These are phyloP conservation scores for Drosophila bipectinata DNA, from an alignment of 1,140 invertebrate genomes.

Conservation along the genomic window DNA sequence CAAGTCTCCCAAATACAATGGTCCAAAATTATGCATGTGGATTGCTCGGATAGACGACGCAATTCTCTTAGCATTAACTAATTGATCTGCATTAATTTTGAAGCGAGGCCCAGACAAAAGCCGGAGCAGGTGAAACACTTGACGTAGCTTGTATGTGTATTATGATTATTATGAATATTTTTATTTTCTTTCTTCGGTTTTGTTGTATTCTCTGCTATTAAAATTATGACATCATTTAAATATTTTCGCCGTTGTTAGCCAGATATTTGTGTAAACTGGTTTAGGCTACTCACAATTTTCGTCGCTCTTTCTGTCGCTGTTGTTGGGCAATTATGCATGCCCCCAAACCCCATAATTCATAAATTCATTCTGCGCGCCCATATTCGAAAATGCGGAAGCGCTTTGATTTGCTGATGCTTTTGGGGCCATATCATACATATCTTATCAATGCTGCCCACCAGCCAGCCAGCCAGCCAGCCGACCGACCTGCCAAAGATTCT, in stretches of 20 bases:
- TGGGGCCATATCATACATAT: conserved; percentile 45
- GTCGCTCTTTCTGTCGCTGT: conserved; percentile 25
- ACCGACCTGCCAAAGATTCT: conserved; percentile 17
- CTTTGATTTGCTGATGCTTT: conserved; percentile 58
- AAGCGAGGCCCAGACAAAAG: conserved; percentile 38
- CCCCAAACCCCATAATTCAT: conserved; percentile 73
- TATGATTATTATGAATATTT: conserved; percentile 65
- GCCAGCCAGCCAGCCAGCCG: no score
- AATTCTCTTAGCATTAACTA: conserved; percentile 76
- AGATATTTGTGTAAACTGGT: conserved; percentile 72
- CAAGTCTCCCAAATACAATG: conserved; percentile 33
- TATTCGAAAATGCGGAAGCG: conserved; percentile 72
- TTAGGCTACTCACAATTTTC: conserved; percentile 55
- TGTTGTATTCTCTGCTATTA: conserved; percentile 37
- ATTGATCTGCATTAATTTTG: conserved; percentile 81
- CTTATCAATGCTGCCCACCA: conserved; percentile 11
- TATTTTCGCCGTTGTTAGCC: conserved; percentile 68
- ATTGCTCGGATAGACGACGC: conserved; percentile 28
- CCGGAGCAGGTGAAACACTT: conserved; percentile 47
- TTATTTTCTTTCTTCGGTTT: conserved; percentile 17
- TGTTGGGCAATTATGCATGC: conserved; percentile 68
- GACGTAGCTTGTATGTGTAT: conserved; percentile 57
- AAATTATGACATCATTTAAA: conserved; percentile 83
- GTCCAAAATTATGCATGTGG: conserved; percentile 49
- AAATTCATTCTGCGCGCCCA: conserved; percentile 71